These are phyloP conservation scores for Xanthia togata DNA, from an alignment of 2,888 invertebrate genomes.

Conservation along the genomic window DNA sequence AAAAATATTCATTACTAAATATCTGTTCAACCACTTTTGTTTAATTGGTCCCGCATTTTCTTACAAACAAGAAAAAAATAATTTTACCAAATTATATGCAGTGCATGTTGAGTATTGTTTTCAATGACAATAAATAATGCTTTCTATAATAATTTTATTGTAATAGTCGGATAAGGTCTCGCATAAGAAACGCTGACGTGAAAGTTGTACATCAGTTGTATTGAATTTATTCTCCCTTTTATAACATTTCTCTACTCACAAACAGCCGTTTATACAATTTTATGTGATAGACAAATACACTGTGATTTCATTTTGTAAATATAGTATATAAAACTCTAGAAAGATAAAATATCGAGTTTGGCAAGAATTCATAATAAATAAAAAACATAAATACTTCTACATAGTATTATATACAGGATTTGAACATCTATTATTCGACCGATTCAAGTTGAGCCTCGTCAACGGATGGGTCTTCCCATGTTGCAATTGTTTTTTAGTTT, in stretches of 20 bases:
- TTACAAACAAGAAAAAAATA: constrained; percentile 6
- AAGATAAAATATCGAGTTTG: constrained; percentile 90
- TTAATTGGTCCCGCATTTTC: constrained; percentile 13
- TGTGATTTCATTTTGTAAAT: constrained; percentile 89
- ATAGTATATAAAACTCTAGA: constrained; percentile 90
- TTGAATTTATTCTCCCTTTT: constrained; percentile 87
- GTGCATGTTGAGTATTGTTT: constrained; percentile 25
- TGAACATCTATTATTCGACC: constrained; percentile 93
- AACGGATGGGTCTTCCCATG: constrained; percentile 98
- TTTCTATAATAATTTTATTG: constrained; percentile 15
- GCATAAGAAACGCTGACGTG: constrained; percentile 77
- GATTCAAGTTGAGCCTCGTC: constrained; percentile 95
- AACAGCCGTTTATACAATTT: constrained; percentile 88
- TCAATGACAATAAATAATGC: constrained; percentile 34
- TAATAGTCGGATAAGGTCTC: constrained; percentile 49
- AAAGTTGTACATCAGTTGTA: constrained; percentile 89
- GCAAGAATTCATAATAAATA: constrained; percentile 90
- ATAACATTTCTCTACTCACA: constrained; percentile 87
- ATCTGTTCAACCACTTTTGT: constrained; percentile 15
- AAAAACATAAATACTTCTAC: constrained; percentile 91
- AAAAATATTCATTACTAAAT: constrained; percentile 12
- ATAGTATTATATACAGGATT: constrained; percentile 97
- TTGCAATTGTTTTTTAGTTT: constrained; percentile 95
- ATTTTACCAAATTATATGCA: constrained; percentile 31
- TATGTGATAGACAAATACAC: constrained; percentile 88